These are phyloP conservation scores for Peromyscus eremicus DNA, from an alignment of 2,797 vertebrate species.

Conservation along the genomic window DNA sequence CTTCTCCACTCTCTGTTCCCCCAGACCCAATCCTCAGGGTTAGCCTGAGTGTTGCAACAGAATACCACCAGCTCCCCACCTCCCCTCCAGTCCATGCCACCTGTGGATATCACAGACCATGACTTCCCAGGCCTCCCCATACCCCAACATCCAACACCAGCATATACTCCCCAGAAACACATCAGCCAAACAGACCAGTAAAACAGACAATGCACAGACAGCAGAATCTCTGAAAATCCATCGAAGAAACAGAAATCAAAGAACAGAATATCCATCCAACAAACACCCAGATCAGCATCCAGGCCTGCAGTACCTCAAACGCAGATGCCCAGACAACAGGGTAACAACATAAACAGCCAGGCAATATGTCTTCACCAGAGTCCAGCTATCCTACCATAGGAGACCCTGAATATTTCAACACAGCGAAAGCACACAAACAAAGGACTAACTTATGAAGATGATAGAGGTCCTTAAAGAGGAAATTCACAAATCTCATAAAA, in stretches of 20 bases:
- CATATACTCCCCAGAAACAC: neutral
- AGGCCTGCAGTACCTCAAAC: neutral
- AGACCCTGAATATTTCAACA: neutral
- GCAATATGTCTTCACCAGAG: neutral
- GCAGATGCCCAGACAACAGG: neutral
- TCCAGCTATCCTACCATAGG: neutral
- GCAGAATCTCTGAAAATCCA: neutral
- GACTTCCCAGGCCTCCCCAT: accelerated
- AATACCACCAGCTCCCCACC: neutral
- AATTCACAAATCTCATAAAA: too few species aligned
- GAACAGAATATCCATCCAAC: neutral
- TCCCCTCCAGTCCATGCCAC: neutral
- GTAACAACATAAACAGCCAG: neutral
- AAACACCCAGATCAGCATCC: neutral
- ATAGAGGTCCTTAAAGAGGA: too few species aligned
- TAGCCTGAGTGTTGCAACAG: too few species aligned
- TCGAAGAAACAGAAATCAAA: too few species aligned
- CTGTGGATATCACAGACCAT: too few species aligned
- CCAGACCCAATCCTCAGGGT: neutral
- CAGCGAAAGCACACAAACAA: neutral
- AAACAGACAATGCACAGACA: neutral
- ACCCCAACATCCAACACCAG: neutral
- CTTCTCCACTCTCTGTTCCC: neutral
- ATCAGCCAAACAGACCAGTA: neutral
- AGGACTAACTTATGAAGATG: too few species aligned